phyloP scores from a whole-genome alignment of 2,888 invertebrate species.

The Elysia crispata region DNA sequence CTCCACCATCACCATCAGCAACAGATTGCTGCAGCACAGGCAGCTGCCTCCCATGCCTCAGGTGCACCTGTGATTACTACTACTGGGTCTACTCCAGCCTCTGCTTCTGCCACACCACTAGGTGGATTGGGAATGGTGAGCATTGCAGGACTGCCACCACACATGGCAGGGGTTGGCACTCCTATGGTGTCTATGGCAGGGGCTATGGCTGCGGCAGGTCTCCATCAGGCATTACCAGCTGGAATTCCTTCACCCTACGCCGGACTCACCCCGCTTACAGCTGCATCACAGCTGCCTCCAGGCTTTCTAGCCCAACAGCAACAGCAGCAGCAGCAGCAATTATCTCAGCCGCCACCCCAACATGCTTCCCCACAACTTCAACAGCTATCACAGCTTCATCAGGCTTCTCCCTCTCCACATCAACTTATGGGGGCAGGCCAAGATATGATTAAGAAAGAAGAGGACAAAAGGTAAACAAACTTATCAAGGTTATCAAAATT shows the following conservation, averaged over 20 bases:
- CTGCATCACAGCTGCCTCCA: slow-evolving; percentile 39
- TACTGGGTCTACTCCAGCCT: slow-evolving; percentile 42
- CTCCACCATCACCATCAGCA: slow-evolving; percentile 41
- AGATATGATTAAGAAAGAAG: slow-evolving; percentile 45
- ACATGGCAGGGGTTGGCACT: slow-evolving; percentile 42
- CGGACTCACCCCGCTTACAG: slow-evolving; percentile 39
- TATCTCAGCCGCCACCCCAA: slow-evolving; percentile 45
- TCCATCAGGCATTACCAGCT: slow-evolving; percentile 40
- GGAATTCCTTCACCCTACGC: slow-evolving; percentile 42
- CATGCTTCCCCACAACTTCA: slow-evolving; percentile 47
- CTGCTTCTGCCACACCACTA: slow-evolving; percentile 41
- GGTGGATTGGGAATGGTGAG: slow-evolving; percentile 48
- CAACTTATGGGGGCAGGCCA: slow-evolving; percentile 30
- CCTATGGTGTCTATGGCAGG: slow-evolving; percentile 23
- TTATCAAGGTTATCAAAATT: neutral
- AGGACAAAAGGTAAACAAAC: slow-evolving; percentile 34
- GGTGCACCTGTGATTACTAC: slow-evolving; percentile 52
- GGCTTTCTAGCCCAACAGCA: slow-evolving; percentile 43
- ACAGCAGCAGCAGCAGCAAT: slow-evolving; percentile 28
- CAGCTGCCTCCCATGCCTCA: slow-evolving; percentile 51
- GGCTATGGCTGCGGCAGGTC: slow-evolving; percentile 35
- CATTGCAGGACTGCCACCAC: slow-evolving; percentile 47
- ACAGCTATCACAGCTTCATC: slow-evolving; percentile 47
- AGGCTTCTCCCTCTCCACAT: slow-evolving; percentile 51
- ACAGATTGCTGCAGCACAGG: slow-evolving; percentile 27